A percentile compares a stretch with the other conserved stretches of the same genome.
phyloP scores from a whole-genome alignment of 2,888 invertebrate genomes.

The Clepsis dumicolana region DNA sequence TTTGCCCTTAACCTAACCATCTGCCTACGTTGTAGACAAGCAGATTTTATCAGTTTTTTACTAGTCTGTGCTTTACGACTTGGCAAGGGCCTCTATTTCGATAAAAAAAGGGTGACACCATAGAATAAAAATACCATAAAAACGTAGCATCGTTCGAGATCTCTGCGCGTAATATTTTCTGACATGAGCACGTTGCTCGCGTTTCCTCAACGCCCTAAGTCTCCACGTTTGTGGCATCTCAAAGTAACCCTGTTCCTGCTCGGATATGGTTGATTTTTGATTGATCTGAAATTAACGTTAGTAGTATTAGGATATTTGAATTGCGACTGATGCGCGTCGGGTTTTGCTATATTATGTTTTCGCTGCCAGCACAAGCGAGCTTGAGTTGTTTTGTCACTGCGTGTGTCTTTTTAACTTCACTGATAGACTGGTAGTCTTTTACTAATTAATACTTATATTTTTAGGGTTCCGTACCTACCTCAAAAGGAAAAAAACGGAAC shows the following conservation, averaged over 20 bases:
- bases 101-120: conserved; percentile 35
- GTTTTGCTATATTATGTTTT: neutral
- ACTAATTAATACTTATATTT: too few species aligned
- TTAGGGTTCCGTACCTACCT: too few species aligned
- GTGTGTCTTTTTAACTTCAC: too few species aligned
- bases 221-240: neutral
- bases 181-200: neutral
- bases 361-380: neutral
- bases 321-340: neutral
- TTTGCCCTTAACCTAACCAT: neutral
- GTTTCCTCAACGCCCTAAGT: neutral
- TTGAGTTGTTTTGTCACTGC: neutral
- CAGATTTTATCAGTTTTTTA: conserved; percentile 25
- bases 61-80: conserved; percentile 33
- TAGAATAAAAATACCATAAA: conserved; percentile 31
- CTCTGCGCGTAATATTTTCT: conserved; percentile 6
- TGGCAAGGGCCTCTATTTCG: conserved; percentile 30
- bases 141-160: conserved; percentile 1
- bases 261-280: neutral
- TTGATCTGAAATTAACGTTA: neutral
- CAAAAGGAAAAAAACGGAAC: too few species aligned
- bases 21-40: conserved; percentile 7
- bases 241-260: neutral
- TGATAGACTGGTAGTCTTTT: too few species aligned
- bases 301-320: neutral